A percentile compares a stretch with the other conserved stretches of the same genome.
Conservation (phyloP, 2,113 vertebrate species). For the Mormyrus iriodes region DNA sequence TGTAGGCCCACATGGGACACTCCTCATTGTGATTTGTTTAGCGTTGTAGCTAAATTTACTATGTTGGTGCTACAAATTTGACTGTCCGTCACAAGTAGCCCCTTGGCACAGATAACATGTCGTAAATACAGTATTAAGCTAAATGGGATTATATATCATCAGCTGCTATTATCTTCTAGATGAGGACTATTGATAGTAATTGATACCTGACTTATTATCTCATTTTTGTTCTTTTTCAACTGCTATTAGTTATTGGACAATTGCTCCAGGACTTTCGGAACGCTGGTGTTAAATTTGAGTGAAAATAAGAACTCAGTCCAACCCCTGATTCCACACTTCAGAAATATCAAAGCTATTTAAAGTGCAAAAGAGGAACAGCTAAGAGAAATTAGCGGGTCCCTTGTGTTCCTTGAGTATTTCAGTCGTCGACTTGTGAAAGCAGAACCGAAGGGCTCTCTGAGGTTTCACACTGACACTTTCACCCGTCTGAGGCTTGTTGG, state of each 20-base stretch:
- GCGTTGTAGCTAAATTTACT: neutral
- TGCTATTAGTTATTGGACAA: neutral
- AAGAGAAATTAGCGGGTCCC: neutral
- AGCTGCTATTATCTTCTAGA: neutral
- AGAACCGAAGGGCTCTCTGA: neutral
- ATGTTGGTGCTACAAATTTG: neutral
- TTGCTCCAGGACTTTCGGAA: neutral
- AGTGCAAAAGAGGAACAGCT: neutral
- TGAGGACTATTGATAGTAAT: neutral
- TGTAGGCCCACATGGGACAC: neutral
- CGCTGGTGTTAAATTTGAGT: neutral
- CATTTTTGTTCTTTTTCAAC: neutral
- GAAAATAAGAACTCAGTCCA: neutral
- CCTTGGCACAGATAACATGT: neutral
- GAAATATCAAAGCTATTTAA: neutral
- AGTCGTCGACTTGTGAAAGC: neutral
- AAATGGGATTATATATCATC: neutral
- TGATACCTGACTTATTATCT: neutral
- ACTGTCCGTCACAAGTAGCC: neutral
- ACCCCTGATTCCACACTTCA: neutral
- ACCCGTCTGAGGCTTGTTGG: neutral
- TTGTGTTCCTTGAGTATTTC: neutral
- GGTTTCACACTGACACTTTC: constrained; percentile 11
- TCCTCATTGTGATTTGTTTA: neutral
- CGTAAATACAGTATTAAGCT: neutral